A percentile compares a stretch with the other conserved stretches of the same genome.
Evolutionary conservation across 1,140 invertebrate species (phyloP).

Genomic region (Lasaia peninsularis): DNA sequence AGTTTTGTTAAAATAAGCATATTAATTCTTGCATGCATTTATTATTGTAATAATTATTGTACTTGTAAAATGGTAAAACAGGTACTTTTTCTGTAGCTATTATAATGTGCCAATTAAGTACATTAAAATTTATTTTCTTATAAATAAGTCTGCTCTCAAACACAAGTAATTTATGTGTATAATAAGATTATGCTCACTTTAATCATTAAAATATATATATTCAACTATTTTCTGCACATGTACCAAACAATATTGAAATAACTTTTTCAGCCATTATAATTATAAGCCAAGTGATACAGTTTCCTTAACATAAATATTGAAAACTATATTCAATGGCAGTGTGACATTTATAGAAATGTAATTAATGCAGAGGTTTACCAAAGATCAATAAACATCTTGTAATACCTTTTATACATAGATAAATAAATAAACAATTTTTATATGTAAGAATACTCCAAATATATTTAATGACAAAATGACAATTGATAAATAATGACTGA

Average conservation of each 20-base stretch:
- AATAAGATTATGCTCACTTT: too few species aligned
- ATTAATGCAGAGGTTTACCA: not conserved
- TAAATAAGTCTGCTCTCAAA: not conserved
- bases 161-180: too few species aligned
- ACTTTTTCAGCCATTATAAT: too few species aligned
- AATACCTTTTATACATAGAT: not conserved
- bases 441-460: not conserved
- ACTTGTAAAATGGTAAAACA: not conserved
- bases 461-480: not conserved
- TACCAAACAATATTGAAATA: too few species aligned
- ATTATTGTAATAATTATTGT: not conserved
- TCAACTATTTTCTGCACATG: too few species aligned
- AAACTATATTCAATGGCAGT: too few species aligned
- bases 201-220: too few species aligned
- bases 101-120: not conserved
- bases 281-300: too few species aligned
- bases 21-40: not conserved
- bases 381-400: not conserved
- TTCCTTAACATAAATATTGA: too few species aligned
- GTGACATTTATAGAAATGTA: not conserved
- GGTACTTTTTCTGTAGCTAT: not conserved
- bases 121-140: not conserved
- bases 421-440: not conserved
- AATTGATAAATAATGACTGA: slow-evolving; percentile 1
- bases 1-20: not conserved